These are phyloP conservation scores for Drosophila eohydei DNA, from an alignment of 2,888 invertebrate species.

Conservation along the genomic window DNA sequence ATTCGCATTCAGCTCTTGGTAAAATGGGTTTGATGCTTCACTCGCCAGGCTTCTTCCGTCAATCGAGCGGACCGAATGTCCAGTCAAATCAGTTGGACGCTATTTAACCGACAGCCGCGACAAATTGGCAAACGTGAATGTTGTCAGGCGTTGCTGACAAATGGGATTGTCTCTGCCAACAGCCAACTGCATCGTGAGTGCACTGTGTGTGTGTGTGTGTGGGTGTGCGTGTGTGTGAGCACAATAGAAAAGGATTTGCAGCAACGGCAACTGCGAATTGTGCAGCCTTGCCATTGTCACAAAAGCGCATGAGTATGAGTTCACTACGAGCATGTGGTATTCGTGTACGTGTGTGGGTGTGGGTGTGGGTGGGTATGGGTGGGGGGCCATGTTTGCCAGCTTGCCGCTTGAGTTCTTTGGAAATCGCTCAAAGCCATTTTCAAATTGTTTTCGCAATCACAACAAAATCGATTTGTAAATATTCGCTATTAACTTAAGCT, in stretches of 20 bases:
- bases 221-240: conserved; percentile 9
- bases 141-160: conserved; percentile 27
- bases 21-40: not conserved
- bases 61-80: not conserved
- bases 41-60: not conserved
- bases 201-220: conserved; percentile 1
- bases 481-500: conserved; percentile 62
- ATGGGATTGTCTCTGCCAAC: conserved; percentile 27
- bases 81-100: conserved; percentile 25
- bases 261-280: conserved; percentile 19
- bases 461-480: conserved; percentile 74
- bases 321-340: conserved; percentile 1
- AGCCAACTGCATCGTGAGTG: conserved; percentile 30
- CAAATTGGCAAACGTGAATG: conserved; percentile 43
- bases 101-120: conserved; percentile 15
- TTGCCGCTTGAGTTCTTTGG: conserved; percentile 59
- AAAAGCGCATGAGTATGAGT: conserved; percentile 19
- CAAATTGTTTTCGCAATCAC: conserved; percentile 76
- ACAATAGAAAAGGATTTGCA: conserved; percentile 46
- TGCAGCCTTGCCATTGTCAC: conserved; percentile 33
- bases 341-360: conserved; percentile 7
- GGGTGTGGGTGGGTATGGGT: conserved; percentile 7
- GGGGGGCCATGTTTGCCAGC: conserved; percentile 58
- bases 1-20: not conserved
- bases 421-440: conserved; percentile 74